Conservation (phyloP, 2,113 vertebrate species). For the Thunnus thynnus region DNA sequence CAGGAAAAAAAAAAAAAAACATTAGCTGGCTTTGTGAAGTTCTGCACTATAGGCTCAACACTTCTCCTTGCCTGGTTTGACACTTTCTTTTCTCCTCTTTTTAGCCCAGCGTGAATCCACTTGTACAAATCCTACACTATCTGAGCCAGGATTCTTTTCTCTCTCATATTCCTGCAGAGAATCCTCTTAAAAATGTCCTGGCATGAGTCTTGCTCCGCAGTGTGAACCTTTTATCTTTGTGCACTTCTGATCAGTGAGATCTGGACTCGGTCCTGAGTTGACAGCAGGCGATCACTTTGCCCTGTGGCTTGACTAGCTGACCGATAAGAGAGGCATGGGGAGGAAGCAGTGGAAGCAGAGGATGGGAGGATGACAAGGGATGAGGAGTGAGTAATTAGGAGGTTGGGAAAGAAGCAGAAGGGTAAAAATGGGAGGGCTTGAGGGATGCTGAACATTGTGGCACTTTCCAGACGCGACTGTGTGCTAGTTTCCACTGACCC, state of each 20-base stretch:
- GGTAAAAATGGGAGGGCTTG: slow-evolving; percentile 16
- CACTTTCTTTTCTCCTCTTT: slow-evolving; percentile 41
- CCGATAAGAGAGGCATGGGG: slow-evolving; percentile 23
- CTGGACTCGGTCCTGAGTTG: slow-evolving; percentile 63
- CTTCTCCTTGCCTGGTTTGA: slow-evolving; percentile 33
- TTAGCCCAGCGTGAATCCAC: slow-evolving; percentile 59
- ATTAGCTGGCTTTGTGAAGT: slow-evolving; percentile 24
- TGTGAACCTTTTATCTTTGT: slow-evolving; percentile 52
- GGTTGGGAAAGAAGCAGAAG: neutral
- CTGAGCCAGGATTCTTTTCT: slow-evolving; percentile 30
- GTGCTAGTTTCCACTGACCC: slow-evolving; percentile 49
- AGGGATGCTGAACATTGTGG: slow-evolving; percentile 28
- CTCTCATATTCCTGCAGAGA: slow-evolving; percentile 35
- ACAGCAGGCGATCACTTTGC: slow-evolving; percentile 34
- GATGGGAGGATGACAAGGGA: neutral
- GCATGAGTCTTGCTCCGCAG: slow-evolving; percentile 16
- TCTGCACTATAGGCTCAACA: neutral
- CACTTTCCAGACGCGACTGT: slow-evolving; percentile 18
- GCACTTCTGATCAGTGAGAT: slow-evolving; percentile 52
- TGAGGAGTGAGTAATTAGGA: slow-evolving; percentile 28
- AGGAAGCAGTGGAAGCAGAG: neutral
- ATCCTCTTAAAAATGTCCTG: slow-evolving; percentile 51
- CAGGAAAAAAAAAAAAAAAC: neutral
- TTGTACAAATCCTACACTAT: slow-evolving; percentile 40
- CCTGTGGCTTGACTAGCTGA: slow-evolving; percentile 42